Conservation (phyloP, 1,140 invertebrate genomes). For the Lutraria rhynchaena region DNA sequence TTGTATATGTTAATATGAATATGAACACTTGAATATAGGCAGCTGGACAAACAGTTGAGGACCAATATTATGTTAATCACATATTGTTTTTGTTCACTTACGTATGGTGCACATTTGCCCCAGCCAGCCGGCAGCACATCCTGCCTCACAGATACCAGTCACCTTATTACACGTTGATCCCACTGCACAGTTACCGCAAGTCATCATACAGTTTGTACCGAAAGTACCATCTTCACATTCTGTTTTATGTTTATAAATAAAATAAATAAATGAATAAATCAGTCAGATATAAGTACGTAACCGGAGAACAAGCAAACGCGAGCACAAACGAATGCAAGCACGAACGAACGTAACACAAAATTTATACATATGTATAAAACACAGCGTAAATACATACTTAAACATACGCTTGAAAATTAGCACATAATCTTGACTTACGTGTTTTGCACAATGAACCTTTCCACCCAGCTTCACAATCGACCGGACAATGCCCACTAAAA, state of each 20-base stretch:
- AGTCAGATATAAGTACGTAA: too few relatives aligned
- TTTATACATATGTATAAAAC: too few relatives aligned
- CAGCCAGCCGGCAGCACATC: conserved; percentile 14
- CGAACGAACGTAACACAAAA: too few relatives aligned
- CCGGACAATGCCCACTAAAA: conserved; percentile 11
- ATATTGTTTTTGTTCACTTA: too few relatives aligned
- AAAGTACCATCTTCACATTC: conserved; percentile 29
- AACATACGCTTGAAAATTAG: not conserved
- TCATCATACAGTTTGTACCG: not conserved
- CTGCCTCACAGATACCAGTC: conserved; percentile 9
- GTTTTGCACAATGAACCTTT: conserved; percentile 1
- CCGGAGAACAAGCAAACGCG: too few relatives aligned
- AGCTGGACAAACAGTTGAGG: too few relatives aligned
- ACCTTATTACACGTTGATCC: conserved; percentile 5
- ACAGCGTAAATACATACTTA: not conserved
- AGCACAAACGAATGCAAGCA: too few relatives aligned
- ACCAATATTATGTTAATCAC: too few relatives aligned
- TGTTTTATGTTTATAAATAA: too few relatives aligned
- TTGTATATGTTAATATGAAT: too few relatives aligned
- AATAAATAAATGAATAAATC: too few relatives aligned
- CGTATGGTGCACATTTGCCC: conserved; percentile 4
- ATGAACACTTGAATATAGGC: too few relatives aligned
- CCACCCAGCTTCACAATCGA: conserved; percentile 35
- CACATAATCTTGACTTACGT: conserved; percentile 12
- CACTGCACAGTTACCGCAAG: conserved; percentile 3